phyloP scores from a whole-genome alignment of 2,888 invertebrate species.

The Mesochorus sp. region DNA sequence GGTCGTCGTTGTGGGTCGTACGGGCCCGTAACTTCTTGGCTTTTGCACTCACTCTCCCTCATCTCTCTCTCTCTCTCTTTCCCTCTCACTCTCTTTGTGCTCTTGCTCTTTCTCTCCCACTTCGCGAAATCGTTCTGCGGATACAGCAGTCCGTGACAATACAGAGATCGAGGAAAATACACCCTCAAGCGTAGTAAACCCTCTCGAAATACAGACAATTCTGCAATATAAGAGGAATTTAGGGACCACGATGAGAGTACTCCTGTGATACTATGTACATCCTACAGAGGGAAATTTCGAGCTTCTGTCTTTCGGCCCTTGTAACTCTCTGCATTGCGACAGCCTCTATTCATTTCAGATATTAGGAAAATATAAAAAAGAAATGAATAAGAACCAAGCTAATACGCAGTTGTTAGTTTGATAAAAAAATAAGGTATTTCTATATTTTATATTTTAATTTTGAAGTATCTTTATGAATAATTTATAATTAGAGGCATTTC shows the following conservation, averaged over 20 bases:
- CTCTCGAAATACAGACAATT: conserved; percentile 3
- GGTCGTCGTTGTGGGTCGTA: conserved; percentile 68
- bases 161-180: conserved; percentile 62
- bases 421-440: too few species aligned
- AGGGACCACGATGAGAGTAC: background rate
- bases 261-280: too few species aligned
- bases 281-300: too few species aligned
- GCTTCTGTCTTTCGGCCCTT: too few species aligned
- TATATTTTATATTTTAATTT: too few species aligned
- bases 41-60: background rate
- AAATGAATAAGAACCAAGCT: too few species aligned
- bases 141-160: conserved; percentile 67
- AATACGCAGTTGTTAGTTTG: too few species aligned
- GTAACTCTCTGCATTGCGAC: too few species aligned
- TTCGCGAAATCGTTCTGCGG: conserved; percentile 63
- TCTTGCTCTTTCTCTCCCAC: conserved; percentile 16
- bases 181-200: conserved; percentile 6
- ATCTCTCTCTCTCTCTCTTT: conserved; percentile 20
- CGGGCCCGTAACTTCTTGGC: conserved; percentile 71
- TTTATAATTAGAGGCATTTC: conserved; percentile 31
- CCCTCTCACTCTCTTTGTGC: too few species aligned
- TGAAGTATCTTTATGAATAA: conserved; percentile 6
- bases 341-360: too few species aligned
- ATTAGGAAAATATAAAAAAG: too few species aligned
- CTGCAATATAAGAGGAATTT: conserved; percentile 15